Evolutionary conservation across 1,140 invertebrate genomes (phyloP).

Genomic region (Neomicropteryx cornuta): DNA sequence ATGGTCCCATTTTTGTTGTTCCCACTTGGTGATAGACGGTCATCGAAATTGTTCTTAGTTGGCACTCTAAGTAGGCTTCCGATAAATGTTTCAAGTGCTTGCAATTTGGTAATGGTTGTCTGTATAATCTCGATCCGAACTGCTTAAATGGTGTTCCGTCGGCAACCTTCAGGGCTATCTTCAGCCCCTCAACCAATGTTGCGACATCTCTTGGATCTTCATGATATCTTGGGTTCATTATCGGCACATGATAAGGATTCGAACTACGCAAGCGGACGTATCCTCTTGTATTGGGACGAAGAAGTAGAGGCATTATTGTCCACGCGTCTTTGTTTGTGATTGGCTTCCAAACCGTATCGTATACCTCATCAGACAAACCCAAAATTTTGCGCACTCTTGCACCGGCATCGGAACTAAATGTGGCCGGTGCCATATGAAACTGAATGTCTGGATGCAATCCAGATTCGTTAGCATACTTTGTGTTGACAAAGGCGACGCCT

Average conservation of each 20-base stretch:
- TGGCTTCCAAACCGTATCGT: conserved; percentile 64
- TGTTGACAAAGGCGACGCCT: conserved; percentile 75
- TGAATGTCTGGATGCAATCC: conserved; percentile 73
- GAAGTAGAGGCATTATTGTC: conserved; percentile 70
- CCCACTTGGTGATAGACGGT: conserved; percentile 78
- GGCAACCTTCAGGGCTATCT: conserved; percentile 58
- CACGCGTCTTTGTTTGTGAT: conserved; percentile 68
- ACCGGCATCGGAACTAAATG: conserved; percentile 69
- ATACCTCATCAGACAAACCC: conserved; percentile 73
- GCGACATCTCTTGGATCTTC: conserved; percentile 62
- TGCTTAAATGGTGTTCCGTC: conserved; percentile 68
- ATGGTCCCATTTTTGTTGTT: conserved; percentile 76
- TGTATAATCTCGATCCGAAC: conserved; percentile 65
- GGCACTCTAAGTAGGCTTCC: conserved; percentile 76
- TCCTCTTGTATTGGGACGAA: conserved; percentile 71
- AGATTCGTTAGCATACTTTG: conserved; percentile 62
- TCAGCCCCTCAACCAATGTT: conserved; percentile 72
- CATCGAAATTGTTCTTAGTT: conserved; percentile 73
- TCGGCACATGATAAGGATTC: conserved; percentile 75
- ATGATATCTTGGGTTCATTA: conserved; percentile 85
- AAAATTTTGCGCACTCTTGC: conserved; percentile 62
- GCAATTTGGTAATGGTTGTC: conserved; percentile 67
- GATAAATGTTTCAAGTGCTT: conserved; percentile 56
- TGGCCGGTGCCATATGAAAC: conserved; percentile 78
- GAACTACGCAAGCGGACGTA: conserved; percentile 58